Evolutionary conservation across 2,888 invertebrate species (phyloP), one percentile per base, ranked within the genome.

Genomic region (Drosophila dives): DNA sequence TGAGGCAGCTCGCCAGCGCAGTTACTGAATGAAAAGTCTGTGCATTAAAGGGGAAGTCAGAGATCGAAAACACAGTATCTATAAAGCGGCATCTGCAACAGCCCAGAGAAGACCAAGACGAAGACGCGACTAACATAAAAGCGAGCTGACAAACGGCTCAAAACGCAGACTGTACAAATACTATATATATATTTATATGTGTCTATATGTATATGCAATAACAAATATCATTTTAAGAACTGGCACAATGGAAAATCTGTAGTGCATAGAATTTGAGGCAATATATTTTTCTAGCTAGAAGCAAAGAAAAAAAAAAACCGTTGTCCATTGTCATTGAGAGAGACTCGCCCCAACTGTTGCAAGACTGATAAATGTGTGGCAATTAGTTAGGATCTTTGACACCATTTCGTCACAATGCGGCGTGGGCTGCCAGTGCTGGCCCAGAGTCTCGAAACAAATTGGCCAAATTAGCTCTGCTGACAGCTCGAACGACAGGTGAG

Each of bases 301-400:
- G 33, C 17, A 29, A 56, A 58, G 55, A 2, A 45, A 15, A 45
- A 15, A 15, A 45, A 45, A 15, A 26, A 4, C 45, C 15, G 8
- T 38, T 29, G 3, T 2, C 60, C 38, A 58, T 64, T 69, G 69
- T 54, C 23, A 50, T 23, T 29, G 12, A 5, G n/a, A 55, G 55
- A 15, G 58, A 38, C 56, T 53, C n/a, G 33, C 36, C 42, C 53
- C 12, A 56, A 56, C 42, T 40, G 80, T 60, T 84, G 84, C 83
- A 82, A 77, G 81, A 56, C 81, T 79, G 87, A 90, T 81, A 89
- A 90, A 90, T 90, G 81, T 75, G 55, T 15, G 64, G 90, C 90
- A 83, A 90, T 90, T 87, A 80, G 86, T 90, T 82, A 76, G 65
- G 64, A 50, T 53, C 77, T 17, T 38, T 86, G 88, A 90, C 90